phyloP scores from a whole-genome alignment of 2,113 vertebrate genomes.

The Toxotes jaculatrix region DNA sequence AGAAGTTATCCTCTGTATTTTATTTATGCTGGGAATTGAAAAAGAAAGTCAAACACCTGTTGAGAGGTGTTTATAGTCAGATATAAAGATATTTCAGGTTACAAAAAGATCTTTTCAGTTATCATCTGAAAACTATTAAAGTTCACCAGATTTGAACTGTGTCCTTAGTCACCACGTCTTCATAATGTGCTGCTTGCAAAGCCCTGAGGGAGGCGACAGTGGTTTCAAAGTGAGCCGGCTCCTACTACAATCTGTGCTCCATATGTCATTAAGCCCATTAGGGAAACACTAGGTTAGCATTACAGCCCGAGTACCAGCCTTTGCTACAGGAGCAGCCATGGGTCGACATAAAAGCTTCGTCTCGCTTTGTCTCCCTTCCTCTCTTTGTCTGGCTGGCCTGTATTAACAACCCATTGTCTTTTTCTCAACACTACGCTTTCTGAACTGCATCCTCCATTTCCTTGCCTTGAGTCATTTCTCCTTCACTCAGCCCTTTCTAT shows the following conservation, averaged over 20 bases:
- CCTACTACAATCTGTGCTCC: conserved; percentile 74
- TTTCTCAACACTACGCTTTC: conserved; percentile 51
- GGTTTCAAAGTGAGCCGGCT: conserved; percentile 67
- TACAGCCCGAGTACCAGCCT: conserved; percentile 54
- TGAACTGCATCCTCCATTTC: conserved; percentile 66
- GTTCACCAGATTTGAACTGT: conserved; percentile 47
- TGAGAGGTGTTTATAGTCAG: conserved; percentile 10
- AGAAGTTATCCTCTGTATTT: conserved; percentile 2
- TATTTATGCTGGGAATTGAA: neutral
- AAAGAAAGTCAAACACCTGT: conserved; percentile 40
- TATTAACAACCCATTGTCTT: conserved; percentile 69
- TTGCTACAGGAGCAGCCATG: conserved; percentile 43
- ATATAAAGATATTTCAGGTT: conserved; percentile 17
- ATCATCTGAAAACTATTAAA: conserved; percentile 37
- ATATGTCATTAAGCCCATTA: conserved; percentile 80
- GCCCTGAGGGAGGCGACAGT: conserved; percentile 78
- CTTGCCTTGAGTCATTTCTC: conserved; percentile 64
- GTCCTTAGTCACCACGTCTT: conserved; percentile 34
- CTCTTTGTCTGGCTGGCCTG: conserved; percentile 56
- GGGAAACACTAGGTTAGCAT: conserved; percentile 70
- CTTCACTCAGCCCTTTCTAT: conserved; percentile 45
- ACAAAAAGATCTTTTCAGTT: conserved; percentile 20
- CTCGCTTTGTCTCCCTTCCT: conserved; percentile 67
- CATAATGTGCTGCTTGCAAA: conserved; percentile 52
- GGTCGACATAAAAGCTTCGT: conserved; percentile 60